These are phyloP conservation scores for Ranitomeya variabilis DNA, from an alignment of 2,113 vertebrate species.

Conservation along the genomic window DNA sequence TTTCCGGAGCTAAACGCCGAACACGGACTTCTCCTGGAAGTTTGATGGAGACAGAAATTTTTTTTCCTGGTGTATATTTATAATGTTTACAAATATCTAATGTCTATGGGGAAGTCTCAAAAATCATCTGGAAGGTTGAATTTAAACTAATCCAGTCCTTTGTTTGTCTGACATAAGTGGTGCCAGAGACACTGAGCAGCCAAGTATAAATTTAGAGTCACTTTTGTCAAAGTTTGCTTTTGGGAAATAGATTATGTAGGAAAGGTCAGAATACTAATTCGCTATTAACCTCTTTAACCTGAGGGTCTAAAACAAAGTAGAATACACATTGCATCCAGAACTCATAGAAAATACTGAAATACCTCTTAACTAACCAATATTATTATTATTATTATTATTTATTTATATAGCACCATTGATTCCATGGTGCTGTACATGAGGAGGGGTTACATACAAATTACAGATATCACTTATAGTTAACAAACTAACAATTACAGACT, in stretches of 20 bases:
- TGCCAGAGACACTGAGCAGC: not conserved
- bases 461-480: no score
- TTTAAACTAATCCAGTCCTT: not conserved
- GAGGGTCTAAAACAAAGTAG: not conserved
- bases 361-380: no score
- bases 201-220: not conserved
- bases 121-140: not conserved
- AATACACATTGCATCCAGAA: not conserved
- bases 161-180: not conserved
- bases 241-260: not conserved
- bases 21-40: no score
- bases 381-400: no score
- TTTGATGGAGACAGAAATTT: not conserved
- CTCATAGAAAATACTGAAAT: no score
- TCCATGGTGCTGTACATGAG: no score
- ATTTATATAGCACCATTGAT: no score
- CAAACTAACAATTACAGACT: no score
- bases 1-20: no score
- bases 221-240: not conserved
- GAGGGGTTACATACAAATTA: no score
- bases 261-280: not conserved
- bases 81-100: not conserved
- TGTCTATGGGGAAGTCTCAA: no score
- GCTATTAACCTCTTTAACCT: not conserved
- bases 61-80: not conserved